Base-by-base conservation (phyloP, 1,140 invertebrate genomes). In the Diorhabda carinulata region DNA sequence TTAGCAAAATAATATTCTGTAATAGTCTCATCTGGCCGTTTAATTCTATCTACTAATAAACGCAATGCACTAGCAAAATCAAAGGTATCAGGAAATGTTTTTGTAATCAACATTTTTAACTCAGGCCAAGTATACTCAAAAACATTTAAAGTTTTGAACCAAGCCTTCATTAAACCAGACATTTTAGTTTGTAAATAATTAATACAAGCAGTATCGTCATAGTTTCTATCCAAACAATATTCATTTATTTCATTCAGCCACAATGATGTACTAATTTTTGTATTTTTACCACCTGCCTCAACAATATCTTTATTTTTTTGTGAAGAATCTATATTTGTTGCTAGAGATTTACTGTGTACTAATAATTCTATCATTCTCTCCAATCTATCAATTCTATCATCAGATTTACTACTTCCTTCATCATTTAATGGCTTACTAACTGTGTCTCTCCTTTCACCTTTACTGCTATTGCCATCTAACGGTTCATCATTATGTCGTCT, bases 91-190 rank as follows among this genome's bases (percentile, higher is more conserved):
- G 75, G 75, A 67, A 76, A 76, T 1, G 70, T 72, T 73, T 73
- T 73, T 5, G 69, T 69, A 42, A 76, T 76, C 3, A 76, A 63
- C 7, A 76, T 56, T 70, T 75, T 75, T 57, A 74, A 65, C 64
- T 76, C 75, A 42, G 75, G 73, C 73, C 75, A 76, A 25, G 73
- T 73, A 63, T 66, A 76, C 61, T 76, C 69, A 68, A 72, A 72
- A 65, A 43, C 68, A 4, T 71, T 43, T 4, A 77, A 57, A 42
- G 68, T 72, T 45, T 77, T 77, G 47, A 71, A 77, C 74, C 76
- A 77, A n/a, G 74, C 68, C 40, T 74, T 74, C 56, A 74, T 69
- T 40, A 76, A 68, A 10, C 76, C 74, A 41, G 74, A 68, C 73
- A 77, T 72, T 71, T 74, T 69, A 69, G 61, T 70, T 56, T 64